phyloP scores from a whole-genome alignment of 2,888 invertebrate species.

The Chymomyza amoena region DNA sequence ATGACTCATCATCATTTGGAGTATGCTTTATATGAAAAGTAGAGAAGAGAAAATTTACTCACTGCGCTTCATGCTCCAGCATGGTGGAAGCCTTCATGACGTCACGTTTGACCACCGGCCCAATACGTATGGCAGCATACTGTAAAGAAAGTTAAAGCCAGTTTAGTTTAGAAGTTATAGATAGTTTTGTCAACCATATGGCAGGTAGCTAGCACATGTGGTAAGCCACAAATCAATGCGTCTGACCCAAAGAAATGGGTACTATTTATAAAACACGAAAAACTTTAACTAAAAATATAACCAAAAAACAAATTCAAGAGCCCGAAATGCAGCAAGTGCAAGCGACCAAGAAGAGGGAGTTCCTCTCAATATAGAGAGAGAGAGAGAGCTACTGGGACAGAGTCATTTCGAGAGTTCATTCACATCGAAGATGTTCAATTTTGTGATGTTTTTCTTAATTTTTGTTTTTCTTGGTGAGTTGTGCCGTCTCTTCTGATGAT shows the following conservation, averaged over 20 bases:
- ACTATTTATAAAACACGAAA: constrained; percentile 30
- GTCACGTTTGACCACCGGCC: constrained; percentile 99
- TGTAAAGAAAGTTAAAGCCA: constrained; percentile 80
- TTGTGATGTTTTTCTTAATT: constrained; percentile 1
- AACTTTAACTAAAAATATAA: constrained; percentile 2
- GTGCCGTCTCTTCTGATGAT: constrained; percentile 37
- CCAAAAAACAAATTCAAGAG: background rate
- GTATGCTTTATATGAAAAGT: background rate
- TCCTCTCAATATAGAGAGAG: background rate
- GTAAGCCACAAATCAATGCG: background rate
- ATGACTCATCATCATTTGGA: constrained; percentile 24
- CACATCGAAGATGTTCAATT: constrained; percentile 49
- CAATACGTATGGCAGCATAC: constrained; percentile 99
- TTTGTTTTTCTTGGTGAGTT: background rate
- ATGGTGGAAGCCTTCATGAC: constrained; percentile 99
- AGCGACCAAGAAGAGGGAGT: constrained; percentile 7
- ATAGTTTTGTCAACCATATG: constrained; percentile 20
- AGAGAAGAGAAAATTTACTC: constrained; percentile 78
- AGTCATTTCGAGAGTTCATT: constrained; percentile 34
- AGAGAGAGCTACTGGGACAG: background rate
- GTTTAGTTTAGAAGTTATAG: constrained; percentile 16
- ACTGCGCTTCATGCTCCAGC: constrained; percentile 98
- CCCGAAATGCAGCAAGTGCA: background rate
- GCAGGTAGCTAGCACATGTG: constrained; percentile 3
- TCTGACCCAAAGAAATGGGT: constrained; percentile 42